Evolutionary conservation across 2,888 invertebrate genomes (phyloP).

Genomic region (Therioaphis trifolii): DNA sequence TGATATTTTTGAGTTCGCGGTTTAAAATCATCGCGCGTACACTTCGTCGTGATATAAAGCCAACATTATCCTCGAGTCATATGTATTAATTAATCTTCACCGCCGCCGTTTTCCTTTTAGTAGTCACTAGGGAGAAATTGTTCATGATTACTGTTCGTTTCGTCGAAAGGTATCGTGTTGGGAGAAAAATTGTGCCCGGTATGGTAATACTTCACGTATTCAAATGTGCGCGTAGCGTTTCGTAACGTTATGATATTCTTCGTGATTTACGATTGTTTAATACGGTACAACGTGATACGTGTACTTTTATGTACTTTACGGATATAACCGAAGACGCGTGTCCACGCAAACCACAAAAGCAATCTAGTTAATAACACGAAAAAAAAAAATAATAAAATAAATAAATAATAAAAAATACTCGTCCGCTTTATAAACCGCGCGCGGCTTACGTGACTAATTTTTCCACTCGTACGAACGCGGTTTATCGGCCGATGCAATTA

Average conservation of each 20-base stretch:
- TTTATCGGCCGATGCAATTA: too few relatives aligned
- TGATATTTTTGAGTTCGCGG: too few relatives aligned
- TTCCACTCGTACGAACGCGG: too few relatives aligned
- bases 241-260: neutral
- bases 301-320: neutral
- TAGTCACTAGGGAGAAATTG: neutral
- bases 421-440: too few relatives aligned
- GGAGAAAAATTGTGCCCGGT: neutral
- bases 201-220: neutral
- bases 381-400: neutral
- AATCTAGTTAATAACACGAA: neutral
- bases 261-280: constrained; percentile 1
- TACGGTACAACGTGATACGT: too few relatives aligned
- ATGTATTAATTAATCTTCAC: constrained; percentile 24
- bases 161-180: neutral
- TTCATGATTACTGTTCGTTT: neutral
- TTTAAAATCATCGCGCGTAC: neutral
- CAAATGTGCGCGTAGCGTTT: constrained; percentile 31
- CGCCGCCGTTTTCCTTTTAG: constrained; percentile 13
- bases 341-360: neutral
- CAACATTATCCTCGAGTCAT: constrained; percentile 10
- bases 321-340: neutral
- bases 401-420: too few relatives aligned
- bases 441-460: too few relatives aligned
- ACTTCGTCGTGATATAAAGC: neutral